A percentile compares a stretch with the other conserved stretches of the same genome.
Evolutionary conservation across 37 sponge, comb jelly and placozoan genomes (phyloP).

Genomic region (Aphrocallistes beatrix): DNA sequence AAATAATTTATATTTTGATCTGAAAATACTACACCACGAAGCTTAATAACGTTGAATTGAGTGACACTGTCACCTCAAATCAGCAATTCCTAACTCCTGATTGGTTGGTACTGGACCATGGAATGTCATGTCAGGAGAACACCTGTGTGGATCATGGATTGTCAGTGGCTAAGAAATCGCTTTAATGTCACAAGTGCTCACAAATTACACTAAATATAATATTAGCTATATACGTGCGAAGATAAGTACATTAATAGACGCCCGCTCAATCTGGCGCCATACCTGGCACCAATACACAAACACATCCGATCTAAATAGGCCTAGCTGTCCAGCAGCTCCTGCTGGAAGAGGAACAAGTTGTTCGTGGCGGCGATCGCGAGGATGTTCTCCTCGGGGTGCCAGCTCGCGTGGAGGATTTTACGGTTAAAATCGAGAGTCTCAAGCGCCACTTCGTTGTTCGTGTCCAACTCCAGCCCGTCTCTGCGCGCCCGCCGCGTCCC

Average conservation of each 20-base stretch:
- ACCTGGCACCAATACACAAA: not conserved
- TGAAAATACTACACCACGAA: no score
- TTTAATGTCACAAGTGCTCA: no score
- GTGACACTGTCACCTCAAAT: no score
- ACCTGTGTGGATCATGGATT: no score
- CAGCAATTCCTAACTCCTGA: no score
- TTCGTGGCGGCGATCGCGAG: constrained; percentile 98
- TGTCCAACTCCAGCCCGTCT: constrained; percentile 27
- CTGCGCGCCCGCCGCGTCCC: constrained; percentile 36
- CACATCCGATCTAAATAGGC: not conserved
- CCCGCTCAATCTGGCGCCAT: no score
- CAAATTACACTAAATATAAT: no score
- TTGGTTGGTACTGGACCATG: no score
- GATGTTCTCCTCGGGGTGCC: constrained; percentile 98
- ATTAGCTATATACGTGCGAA: constrained; percentile 18
- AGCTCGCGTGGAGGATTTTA: constrained; percentile 89
- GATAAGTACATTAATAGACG: constrained; percentile 16
- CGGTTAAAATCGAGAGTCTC: constrained; percentile 83
- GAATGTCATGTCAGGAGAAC: no score
- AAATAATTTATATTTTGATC: no score
- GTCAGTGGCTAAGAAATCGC: no score
- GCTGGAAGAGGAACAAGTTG: constrained; percentile 94
- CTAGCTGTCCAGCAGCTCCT: constrained; percentile 43
- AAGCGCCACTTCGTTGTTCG: constrained; percentile 52
- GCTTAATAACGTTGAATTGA: no score